phyloP scores from a whole-genome alignment of 1,140 invertebrate genomes.

The Drosophila ananassae region DNA sequence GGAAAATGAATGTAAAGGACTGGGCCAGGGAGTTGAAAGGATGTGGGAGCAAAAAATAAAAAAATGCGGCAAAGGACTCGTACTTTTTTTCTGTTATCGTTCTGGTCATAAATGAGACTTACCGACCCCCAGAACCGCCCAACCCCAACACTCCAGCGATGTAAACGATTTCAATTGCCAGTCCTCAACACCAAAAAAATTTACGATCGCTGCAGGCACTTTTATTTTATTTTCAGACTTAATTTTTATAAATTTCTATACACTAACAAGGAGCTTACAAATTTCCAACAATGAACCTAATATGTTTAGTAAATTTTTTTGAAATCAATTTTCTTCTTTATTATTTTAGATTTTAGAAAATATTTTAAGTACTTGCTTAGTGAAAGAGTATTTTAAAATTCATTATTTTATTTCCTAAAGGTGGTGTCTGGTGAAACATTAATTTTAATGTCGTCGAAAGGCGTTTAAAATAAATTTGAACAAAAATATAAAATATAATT shows the following conservation, averaged over 20 bases:
- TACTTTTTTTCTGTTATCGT: constrained; percentile 34
- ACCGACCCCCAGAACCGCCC: not conserved
- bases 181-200: constrained; percentile 40
- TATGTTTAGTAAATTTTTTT: too few species aligned
- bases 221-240: constrained; percentile 33
- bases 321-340: too few species aligned
- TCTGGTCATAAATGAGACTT: constrained; percentile 42
- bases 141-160: constrained; percentile 1
- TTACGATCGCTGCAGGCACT: constrained; percentile 45
- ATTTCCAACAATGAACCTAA: too few species aligned
- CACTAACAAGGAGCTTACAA: not conserved
- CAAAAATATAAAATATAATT: constrained; percentile 47
- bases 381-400: constrained; percentile 13
- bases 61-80: constrained; percentile 9
- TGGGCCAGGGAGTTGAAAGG: not conserved
- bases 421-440: constrained; percentile 21
- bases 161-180: constrained; percentile 41
- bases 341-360: not conserved
- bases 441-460: constrained; percentile 49
- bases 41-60: not conserved
- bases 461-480: constrained; percentile 44
- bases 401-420: not conserved
- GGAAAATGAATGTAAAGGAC: constrained; percentile 25
- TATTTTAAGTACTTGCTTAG: not conserved
- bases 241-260: constrained; percentile 34